A percentile compares a stretch with the other conserved stretches of the same genome.
These are phyloP conservation scores for Hydropsyche betteni DNA, from an alignment of 2,888 invertebrate species.

Conservation along the genomic window DNA sequence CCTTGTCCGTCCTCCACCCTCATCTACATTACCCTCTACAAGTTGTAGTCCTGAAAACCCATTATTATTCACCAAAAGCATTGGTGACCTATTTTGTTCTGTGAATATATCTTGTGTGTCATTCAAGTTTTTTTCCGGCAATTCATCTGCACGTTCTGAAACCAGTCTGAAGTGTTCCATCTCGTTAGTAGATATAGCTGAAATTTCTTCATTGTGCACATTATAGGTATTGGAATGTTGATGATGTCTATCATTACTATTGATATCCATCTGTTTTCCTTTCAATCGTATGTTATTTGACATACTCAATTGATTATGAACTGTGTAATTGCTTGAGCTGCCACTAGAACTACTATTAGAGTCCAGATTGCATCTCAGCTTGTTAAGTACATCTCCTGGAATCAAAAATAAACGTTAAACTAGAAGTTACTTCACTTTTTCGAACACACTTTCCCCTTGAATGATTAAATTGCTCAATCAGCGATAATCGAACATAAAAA, in stretches of 20 bases:
- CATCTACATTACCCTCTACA: constrained; percentile 53
- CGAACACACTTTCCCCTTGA: no score
- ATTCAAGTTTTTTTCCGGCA: constrained; percentile 22
- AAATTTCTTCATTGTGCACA: constrained; percentile 51
- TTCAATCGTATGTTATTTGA: constrained; percentile 52
- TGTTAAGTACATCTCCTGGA: constrained; percentile 47
- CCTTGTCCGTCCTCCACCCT: constrained; percentile 42
- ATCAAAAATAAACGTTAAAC: constrained; percentile 29
- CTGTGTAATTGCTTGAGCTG: constrained; percentile 60
- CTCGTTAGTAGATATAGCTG: constrained; percentile 54
- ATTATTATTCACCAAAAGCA: constrained; percentile 45
- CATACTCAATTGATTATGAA: constrained; percentile 38
- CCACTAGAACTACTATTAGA: constrained; percentile 67
- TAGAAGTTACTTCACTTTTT: no score
- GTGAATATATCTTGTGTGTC: constrained; percentile 29
- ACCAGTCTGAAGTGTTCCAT: constrained; percentile 55
- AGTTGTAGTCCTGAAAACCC: constrained; percentile 44
- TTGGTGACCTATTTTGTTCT: constrained; percentile 37
- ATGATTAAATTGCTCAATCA: no score
- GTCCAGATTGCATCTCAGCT: constrained; percentile 61
- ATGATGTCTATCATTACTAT: constrained; percentile 58
- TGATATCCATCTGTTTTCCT: constrained; percentile 57
- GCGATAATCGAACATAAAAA: constrained; percentile 32
- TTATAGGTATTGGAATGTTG: constrained; percentile 61
- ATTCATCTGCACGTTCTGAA: constrained; percentile 56